Evolutionary conservation across 2,888 invertebrate species (phyloP).

Genomic region (Onthophagus sagittarius): DNA sequence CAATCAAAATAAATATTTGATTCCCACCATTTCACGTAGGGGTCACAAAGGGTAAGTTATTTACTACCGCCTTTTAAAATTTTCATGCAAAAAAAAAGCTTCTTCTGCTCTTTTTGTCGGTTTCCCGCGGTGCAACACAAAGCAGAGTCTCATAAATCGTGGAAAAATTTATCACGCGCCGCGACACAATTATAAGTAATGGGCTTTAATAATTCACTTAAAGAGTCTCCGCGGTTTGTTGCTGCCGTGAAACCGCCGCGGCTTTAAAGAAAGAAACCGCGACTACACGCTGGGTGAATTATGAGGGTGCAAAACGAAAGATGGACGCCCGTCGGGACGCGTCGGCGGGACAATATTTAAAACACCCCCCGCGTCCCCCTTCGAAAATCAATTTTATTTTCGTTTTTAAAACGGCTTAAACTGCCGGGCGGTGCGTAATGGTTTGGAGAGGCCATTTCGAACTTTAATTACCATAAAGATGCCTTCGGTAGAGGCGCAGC

Average conservation of each 20-base stretch:
- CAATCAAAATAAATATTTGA: background rate
- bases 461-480: background rate
- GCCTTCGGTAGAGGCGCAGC: background rate
- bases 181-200: slow-evolving; percentile 13
- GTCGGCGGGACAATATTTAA: background rate
- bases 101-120: background rate
- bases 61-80: background rate
- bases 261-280: background rate
- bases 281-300: background rate
- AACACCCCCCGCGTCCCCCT: background rate
- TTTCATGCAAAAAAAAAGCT: background rate
- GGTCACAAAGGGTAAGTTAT: slow-evolving; percentile 1
- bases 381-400: background rate
- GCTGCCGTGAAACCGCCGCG: background rate
- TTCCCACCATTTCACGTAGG: background rate
- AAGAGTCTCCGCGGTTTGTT: background rate
- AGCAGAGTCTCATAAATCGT: background rate
- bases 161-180: background rate
- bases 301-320: slow-evolving; percentile 5
- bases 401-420: background rate
- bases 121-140: background rate
- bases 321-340: background rate
- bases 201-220: slow-evolving; percentile 13
- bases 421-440: background rate
- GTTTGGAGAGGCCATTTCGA: background rate